phyloP scores from a whole-genome alignment of 2,113 vertebrate genomes.

The Myanophis thanlyinensis region DNA sequence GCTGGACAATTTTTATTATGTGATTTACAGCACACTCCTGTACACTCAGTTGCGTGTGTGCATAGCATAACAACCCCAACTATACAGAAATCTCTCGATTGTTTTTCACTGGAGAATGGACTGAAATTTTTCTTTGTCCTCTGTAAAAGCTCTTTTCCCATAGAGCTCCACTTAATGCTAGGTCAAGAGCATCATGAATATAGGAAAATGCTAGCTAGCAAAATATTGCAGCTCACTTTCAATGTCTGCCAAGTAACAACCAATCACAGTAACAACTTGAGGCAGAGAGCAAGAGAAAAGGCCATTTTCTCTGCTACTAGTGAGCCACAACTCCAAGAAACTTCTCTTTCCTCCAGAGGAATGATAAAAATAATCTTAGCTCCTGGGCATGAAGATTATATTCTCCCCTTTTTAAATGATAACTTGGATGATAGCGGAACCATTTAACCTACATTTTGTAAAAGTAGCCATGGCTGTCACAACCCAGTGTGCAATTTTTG shows the following conservation, averaged over 20 bases:
- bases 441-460: background rate
- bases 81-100: background rate
- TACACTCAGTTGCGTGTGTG: background rate
- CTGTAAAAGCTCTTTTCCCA: background rate
- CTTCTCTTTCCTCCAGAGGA: background rate
- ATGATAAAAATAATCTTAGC: background rate
- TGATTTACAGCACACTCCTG: background rate
- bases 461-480: background rate
- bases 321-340: background rate
- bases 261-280: background rate
- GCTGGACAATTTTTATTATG: background rate
- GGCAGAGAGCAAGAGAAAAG: background rate
- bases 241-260: background rate
- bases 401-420: background rate
- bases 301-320: background rate
- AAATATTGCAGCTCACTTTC: background rate
- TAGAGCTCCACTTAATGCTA: background rate
- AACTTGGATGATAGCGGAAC: background rate
- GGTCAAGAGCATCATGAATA: background rate
- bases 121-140: background rate
- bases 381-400: background rate
- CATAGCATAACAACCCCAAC: background rate
- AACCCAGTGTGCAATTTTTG: background rate
- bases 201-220: background rate
- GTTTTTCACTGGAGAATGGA: background rate